phyloP scores from a whole-genome alignment of 2,113 vertebrate genomes.

The Tragelaphus strepsiceros region DNA sequence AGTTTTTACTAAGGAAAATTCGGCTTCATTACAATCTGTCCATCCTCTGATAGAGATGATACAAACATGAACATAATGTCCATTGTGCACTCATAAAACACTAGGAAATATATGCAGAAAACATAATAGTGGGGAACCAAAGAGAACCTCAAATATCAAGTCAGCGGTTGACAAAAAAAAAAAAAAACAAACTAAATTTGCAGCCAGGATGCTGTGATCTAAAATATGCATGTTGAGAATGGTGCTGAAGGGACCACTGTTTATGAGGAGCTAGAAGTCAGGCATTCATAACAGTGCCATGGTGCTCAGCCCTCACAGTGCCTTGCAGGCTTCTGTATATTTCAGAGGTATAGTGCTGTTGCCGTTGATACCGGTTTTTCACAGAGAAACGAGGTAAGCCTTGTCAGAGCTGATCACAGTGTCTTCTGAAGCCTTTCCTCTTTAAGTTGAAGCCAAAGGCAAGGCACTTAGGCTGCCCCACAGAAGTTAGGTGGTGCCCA shows the following conservation, averaged over 20 bases:
- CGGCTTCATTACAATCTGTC: background rate
- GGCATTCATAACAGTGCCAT: background rate
- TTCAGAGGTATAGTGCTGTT: background rate
- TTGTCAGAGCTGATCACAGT: background rate
- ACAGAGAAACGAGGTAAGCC: background rate
- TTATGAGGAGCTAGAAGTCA: background rate
- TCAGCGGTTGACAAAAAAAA: background rate
- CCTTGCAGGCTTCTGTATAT: conserved; percentile 9
- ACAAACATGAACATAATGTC: background rate
- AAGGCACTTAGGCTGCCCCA: background rate
- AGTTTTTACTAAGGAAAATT: background rate
- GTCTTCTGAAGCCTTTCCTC: background rate
- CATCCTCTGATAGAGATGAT: background rate
- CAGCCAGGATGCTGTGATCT: background rate
- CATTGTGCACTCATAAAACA: background rate
- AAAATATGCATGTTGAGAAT: conserved; percentile 54
- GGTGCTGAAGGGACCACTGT: conserved; percentile 18
- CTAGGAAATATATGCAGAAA: background rate
- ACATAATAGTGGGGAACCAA: background rate
- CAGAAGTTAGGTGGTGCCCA: background rate
- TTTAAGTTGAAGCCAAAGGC: background rate
- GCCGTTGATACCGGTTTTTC: background rate
- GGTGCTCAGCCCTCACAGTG: background rate
- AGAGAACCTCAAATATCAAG: background rate
- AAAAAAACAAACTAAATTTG: no score